Base-by-base conservation (phyloP, 2,888 invertebrate genomes). In the Drosophila multiciliata region DNA sequence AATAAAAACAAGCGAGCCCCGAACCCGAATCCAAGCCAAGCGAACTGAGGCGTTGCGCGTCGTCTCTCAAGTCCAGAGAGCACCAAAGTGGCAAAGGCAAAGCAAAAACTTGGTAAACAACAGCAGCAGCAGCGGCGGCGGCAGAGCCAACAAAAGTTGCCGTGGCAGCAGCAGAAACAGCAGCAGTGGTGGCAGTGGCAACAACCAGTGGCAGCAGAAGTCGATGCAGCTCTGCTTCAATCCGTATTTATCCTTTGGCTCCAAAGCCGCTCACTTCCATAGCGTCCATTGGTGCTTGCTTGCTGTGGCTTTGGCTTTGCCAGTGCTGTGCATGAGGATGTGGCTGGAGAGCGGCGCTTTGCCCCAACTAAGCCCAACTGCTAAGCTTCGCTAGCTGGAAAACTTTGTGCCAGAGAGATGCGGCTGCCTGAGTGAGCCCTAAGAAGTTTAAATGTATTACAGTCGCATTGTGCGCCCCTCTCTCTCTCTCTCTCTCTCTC, bases 371-470 rank as follows among this genome's bases (percentile, higher is more conserved):
- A 73, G 69, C 49, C 42, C 75, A 74, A 60, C 69, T 60, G 69
- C 61, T 76, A 83, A 85, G 84, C 84, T 45, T 76, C 33, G 62
- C 61, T 58, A 64, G 69, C 33, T 68, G 53, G 76, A 74, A 74
- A 78, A 79, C 78, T 81, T 70, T 78, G 60, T 78, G 60, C 59
- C 49, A 62, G 66, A 48, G 66, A 45, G 45, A 65, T 78, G 73
- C 66, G 81, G 61, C 62, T 62, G 66, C 58, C 57, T 40, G 67
- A 63, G 66, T 68, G 66, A 73, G 73, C 76, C 69, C 69, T 78
- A 84, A 84, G 82, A 83, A 90, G 77, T 89, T 89, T 88, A 89
- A 90, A 83, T 86, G 80, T 81, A 81, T 80, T 83, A 82, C 74
- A 78, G 66, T 66, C 68, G 50, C 58, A 64, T 52, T 61, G 54